These are phyloP conservation scores for Zingel zingel DNA, from an alignment of 2,113 vertebrate species.

Conservation along the genomic window DNA sequence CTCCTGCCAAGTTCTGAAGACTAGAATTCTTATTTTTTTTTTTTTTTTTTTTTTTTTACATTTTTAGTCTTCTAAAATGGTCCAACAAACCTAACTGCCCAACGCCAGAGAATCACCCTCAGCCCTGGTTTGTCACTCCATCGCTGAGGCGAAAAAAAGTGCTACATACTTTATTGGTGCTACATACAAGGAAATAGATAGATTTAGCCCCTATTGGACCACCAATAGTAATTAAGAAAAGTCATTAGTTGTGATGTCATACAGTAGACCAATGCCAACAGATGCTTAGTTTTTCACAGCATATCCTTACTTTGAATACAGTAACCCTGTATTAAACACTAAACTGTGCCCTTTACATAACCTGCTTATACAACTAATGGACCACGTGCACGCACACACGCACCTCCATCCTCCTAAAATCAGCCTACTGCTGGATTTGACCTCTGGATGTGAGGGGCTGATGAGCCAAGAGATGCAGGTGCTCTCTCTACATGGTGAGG, in stretches of 20 bases:
- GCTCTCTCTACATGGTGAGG: slow-evolving; percentile 2
- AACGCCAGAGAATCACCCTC: neutral
- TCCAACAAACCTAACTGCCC: neutral
- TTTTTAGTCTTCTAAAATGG: neutral
- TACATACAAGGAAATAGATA: slow-evolving; percentile 49
- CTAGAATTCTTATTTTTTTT: neutral
- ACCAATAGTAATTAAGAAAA: slow-evolving; percentile 66
- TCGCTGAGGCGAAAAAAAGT: slow-evolving; percentile 6
- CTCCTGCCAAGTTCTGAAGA: neutral
- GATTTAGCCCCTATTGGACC: slow-evolving; percentile 30
- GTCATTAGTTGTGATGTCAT: slow-evolving; percentile 40
- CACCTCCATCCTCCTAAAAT: slow-evolving; percentile 16
- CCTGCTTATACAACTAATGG: slow-evolving; percentile 39
- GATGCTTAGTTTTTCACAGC: slow-evolving; percentile 22
- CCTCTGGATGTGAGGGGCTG: slow-evolving; percentile 10
- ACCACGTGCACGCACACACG: too few relatives aligned
- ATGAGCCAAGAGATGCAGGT: slow-evolving; percentile 25
- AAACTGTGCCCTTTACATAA: slow-evolving; percentile 51
- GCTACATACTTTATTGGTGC: slow-evolving; percentile 17
- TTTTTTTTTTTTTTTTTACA: neutral
- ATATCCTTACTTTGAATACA: slow-evolving; percentile 38
- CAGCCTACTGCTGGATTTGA: slow-evolving; percentile 33
- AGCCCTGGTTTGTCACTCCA: slow-evolving; percentile 9
- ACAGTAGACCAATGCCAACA: slow-evolving; percentile 29
- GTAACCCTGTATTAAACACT: slow-evolving; percentile 27